Percentiles rank a stretch among this genome's conserved stretches.
These are phyloP conservation scores for Drosophila bocki DNA, from an alignment of 1,140 invertebrate species.

Conservation along the genomic window DNA sequence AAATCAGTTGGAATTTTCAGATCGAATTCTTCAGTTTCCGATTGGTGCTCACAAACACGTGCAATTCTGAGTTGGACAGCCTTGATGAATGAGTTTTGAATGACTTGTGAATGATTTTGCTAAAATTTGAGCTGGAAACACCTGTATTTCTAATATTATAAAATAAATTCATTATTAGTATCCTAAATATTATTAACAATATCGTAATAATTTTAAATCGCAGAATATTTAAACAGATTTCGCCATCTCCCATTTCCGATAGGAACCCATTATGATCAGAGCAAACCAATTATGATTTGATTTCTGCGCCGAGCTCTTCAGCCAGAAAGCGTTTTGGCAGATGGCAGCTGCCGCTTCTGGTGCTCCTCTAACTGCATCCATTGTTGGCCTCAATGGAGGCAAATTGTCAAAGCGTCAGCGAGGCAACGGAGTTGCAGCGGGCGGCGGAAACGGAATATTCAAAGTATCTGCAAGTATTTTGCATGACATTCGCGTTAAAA, in stretches of 20 bases:
- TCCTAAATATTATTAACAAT: no score
- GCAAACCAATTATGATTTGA: conserved; percentile 37
- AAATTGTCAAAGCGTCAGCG: conserved; percentile 56
- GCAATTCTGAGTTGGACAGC: not conserved
- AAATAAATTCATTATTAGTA: not conserved
- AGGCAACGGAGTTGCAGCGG: conserved; percentile 2
- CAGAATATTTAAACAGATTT: not conserved
- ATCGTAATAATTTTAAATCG: no score
- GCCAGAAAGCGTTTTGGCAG: conserved; percentile 28
- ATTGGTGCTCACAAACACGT: conserved; percentile 9
- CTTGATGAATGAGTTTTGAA: conserved; percentile 29
- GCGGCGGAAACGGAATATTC: conserved; percentile 57
- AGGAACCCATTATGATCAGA: conserved; percentile 34
- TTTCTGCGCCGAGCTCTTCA: conserved; percentile 10
- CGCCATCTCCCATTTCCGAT: not conserved
- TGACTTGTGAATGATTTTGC: conserved; percentile 1
- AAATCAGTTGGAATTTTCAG: conserved; percentile 8
- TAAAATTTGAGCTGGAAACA: not conserved
- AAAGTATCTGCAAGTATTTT: conserved; percentile 77
- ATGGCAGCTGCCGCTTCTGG: conserved; percentile 30
- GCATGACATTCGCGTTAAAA: conserved; percentile 78
- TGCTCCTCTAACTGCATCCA: conserved; percentile 40
- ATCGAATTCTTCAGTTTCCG: not conserved
- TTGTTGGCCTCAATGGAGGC: conserved; percentile 51
- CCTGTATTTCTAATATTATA: not conserved